Base-by-base conservation (phyloP, 2,113 vertebrate species). In the Callipepla squamata region DNA sequence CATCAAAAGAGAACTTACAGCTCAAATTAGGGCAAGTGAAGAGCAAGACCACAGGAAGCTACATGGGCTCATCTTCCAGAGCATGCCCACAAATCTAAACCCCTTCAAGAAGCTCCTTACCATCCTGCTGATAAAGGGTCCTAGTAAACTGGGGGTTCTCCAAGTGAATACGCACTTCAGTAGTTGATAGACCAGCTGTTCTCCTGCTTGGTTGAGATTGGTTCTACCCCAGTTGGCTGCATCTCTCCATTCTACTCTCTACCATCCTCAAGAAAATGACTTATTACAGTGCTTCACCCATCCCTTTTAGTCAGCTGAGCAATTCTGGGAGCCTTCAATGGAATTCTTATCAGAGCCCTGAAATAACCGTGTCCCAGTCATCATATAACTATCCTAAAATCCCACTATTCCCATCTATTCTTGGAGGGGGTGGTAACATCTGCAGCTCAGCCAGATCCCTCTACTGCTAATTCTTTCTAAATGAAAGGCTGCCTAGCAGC, bases 401-500 rank as follows among this genome's bases (percentile, higher is more conserved):
- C 63, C 67, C 74, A 59, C 26, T 44, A 68, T 50, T 66, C 30
- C 62, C 38, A 19, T 44, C 32, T 44, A 26, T 21, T 51, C 28
- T 59, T 77, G 48, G 76, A 88, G 30, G 44, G 63, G 51, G 23
- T 2, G 22, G 73, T 7, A 69, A 20, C 32, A 62, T 45, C 62
- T 69, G 38, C 25, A 26, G 42, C 28, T 45, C 25, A 26, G 42
- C 28, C 34, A 88, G 79, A 44, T 86, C 47, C 38, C 58, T 85
- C 69, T 48, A 34, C 13, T 0, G 0, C 15, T 87, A 92, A 91
- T 82, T 92, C 76, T 81, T 87, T 90, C 67, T 67, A 86, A 91
- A 95, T 61, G 66, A 83, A 88, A 91, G 70, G 23, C 53, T 96
- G 92, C 76, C 58, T 68, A 18, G 63, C 11, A 4, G 83, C 63